Conservation (phyloP, 2,797 vertebrate genomes). For the Varecia variegata region DNA sequence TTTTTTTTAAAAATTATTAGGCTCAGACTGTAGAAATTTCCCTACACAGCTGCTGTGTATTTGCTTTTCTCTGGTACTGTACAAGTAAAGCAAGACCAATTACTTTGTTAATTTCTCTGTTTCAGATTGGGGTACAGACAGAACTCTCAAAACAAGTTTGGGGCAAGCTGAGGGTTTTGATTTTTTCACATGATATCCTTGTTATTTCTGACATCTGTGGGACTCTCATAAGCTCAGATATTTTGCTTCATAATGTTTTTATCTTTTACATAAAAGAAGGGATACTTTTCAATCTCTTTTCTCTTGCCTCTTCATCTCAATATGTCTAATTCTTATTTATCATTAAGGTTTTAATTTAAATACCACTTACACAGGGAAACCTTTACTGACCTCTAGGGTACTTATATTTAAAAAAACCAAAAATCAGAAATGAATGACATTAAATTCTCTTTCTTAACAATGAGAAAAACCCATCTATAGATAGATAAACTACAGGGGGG, state of each 20-base stretch:
- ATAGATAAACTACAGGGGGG: not conserved
- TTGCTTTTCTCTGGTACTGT: not conserved
- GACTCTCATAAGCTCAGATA: not conserved
- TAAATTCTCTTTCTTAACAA: not conserved
- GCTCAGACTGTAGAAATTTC: not conserved
- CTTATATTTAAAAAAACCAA: not conserved
- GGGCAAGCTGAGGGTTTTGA: not conserved
- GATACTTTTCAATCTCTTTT: not conserved
- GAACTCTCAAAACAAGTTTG: not conserved
- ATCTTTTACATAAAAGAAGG: not conserved
- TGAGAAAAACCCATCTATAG: not conserved
- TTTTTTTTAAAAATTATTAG: not conserved
- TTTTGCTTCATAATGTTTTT: not conserved
- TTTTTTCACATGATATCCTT: not conserved
- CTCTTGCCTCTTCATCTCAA: not conserved
- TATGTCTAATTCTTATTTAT: not conserved
- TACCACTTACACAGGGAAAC: not conserved
- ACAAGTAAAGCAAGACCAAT: not conserved
- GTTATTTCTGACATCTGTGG: not conserved
- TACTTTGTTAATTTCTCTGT: not conserved
- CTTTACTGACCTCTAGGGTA: not conserved
- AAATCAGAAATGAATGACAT: not conserved
- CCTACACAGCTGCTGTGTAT: not conserved
- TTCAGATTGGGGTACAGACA: not conserved
- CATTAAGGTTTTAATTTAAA: constrained; percentile 19